Base-by-base conservation (phyloP, 2,888 invertebrate species). In the Fragum fragum region DNA sequence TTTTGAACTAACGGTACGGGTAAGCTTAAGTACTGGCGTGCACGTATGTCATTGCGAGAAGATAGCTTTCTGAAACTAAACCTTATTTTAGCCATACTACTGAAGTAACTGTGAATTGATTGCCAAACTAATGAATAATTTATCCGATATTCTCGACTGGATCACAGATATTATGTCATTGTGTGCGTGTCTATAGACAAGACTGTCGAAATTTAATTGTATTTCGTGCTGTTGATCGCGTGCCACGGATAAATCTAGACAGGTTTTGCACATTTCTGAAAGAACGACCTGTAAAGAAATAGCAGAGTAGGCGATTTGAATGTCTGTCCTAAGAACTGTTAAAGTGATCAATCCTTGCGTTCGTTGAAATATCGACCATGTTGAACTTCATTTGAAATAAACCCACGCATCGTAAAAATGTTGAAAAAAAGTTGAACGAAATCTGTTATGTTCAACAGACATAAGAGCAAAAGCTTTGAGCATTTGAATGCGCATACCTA, bases 121-220 rank as follows among this genome's bases (percentile, higher is more conserved):
- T 47, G 47, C 47, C 47, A 47, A 47, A 47, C 47, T 47, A 47
- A 47, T 47, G 47, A 47, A 47, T 47, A 47, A 47, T 47, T 47
- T 47, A 47, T 47, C 5, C 47, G 47, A 47, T 47, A 9, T 47
- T 47, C 47, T 47, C 47, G 47, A 47, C 47, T 47, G 47, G 47
- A 47, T 47, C 14, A n/a, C 47, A 47, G 47, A 47, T 47, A 47
- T 47, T 47, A 47, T 47, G 47, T 47, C 47, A 47, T 47, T 47
- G 14, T 47, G 47, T 47, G 47, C 47, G 47, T 47, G 47, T 47
- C 18, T 47, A 47, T 47, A 47, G 47, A 47, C 47, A 14, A 18
- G 47, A 14, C 47, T 47, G 47, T 47, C 47, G 47, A 47, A 39
- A 47, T 47, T 47, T 47, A 47, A 47, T 47, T 47, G 47, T 47